Evolutionary conservation across 2,797 vertebrate genomes (phyloP).

Genomic region (Kryptolebias ocellatus): DNA sequence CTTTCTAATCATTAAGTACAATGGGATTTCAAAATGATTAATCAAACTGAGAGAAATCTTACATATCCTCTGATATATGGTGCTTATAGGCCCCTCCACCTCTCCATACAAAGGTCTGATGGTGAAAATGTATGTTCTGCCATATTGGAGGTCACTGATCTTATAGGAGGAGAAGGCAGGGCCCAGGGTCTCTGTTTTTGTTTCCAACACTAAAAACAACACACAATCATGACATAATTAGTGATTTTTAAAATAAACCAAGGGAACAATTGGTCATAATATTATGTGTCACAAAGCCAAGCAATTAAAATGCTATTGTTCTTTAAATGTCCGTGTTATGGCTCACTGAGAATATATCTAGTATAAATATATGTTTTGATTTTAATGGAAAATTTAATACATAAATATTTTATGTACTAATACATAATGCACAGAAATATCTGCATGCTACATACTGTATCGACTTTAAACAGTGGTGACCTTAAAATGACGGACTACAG

Average conservation of each 20-base stretch:
- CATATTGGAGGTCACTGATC: conserved; percentile 78
- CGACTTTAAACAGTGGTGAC: neutral
- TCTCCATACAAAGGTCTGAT: conserved; percentile 86
- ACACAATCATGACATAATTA: conserved; percentile 25
- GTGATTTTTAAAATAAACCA: neutral
- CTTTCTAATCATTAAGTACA: neutral
- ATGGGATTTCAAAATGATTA: neutral
- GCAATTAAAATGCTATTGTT: neutral
- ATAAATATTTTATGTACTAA: no score
- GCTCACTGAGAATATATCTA: no score
- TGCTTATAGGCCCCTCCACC: conserved; percentile 80
- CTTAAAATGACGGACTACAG: neutral
- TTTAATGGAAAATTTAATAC: no score
- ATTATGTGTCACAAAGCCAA: neutral
- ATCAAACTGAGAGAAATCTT: conserved; percentile 31
- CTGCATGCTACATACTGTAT: neutral
- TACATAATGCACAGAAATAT: neutral
- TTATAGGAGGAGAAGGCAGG: conserved; percentile 76
- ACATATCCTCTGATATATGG: conserved; percentile 82
- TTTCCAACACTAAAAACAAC: conserved; percentile 74
- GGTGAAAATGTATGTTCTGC: conserved; percentile 85
- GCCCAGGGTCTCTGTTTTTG: conserved; percentile 77
- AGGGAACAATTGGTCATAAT: neutral
- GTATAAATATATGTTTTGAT: no score
- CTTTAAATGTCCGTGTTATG: no score